Percentiles rank a stretch among this genome's conserved stretches.
phyloP scores from a whole-genome alignment of 2,113 vertebrate species.

The Forbesichthys agassizii region DNA sequence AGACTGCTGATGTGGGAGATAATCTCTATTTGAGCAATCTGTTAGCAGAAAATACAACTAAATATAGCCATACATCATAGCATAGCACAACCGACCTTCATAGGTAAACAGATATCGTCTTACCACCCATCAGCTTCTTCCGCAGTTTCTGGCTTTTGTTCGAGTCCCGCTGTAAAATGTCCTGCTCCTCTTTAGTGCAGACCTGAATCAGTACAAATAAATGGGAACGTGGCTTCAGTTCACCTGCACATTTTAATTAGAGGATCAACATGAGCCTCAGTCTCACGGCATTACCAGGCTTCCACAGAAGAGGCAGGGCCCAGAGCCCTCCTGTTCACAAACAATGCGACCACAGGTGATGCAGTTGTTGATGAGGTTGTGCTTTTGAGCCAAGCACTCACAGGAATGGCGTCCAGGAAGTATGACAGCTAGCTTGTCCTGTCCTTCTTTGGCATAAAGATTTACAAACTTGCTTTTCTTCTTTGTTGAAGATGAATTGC shows the following conservation, averaged over 20 bases:
- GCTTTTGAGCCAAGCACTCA: conserved; percentile 95
- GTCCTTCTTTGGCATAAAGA: conserved; percentile 90
- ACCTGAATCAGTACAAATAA: conserved; percentile 75
- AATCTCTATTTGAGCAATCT: conserved; percentile 71
- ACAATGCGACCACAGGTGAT: conserved; percentile 91
- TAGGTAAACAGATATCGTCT: conserved; percentile 10
- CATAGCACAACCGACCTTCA: background rate
- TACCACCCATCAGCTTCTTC: conserved; percentile 95
- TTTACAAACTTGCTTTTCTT: conserved; percentile 89
- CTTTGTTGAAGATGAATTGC: conserved; percentile 77
- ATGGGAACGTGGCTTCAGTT: background rate
- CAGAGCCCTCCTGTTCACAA: conserved; percentile 94
- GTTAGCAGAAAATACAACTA: conserved; percentile 19
- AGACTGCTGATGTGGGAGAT: conserved; percentile 84
- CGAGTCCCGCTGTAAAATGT: conserved; percentile 92
- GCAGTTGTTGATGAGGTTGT: conserved; percentile 96
- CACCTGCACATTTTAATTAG: background rate
- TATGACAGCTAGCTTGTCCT: conserved; percentile 86
- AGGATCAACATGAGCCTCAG: background rate
- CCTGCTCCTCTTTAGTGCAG: conserved; percentile 93
- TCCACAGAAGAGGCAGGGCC: conserved; percentile 93
- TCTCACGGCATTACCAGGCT: conserved; percentile 77
- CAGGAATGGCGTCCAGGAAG: conserved; percentile 89
- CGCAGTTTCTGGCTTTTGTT: conserved; percentile 97
- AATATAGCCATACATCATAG: conserved; percentile 3